Evolutionary conservation across 1,140 invertebrate species (phyloP).

Genomic region (roundworm (Caenorhabditis elegans)): DNA sequence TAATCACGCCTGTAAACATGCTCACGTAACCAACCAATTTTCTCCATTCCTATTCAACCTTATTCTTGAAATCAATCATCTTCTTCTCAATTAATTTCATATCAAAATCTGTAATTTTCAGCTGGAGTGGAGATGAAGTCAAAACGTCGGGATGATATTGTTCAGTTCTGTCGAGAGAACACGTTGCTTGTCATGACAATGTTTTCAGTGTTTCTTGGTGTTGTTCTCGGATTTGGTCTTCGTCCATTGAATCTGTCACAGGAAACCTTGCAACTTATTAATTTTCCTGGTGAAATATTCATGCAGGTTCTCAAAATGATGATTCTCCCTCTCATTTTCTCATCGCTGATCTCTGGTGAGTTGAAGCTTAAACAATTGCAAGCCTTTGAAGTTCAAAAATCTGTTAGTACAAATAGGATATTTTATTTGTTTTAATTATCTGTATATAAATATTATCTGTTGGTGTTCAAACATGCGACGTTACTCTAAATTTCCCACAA

Average conservation of each 20-base stretch:
- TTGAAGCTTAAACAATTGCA: neutral
- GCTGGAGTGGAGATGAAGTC: slow-evolving; percentile 17
- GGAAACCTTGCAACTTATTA: slow-evolving; percentile 58
- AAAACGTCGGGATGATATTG: neutral
- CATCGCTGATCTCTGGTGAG: slow-evolving; percentile 50
- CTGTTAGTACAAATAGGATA: neutral
- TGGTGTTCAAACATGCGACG: no score
- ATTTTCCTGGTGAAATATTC: slow-evolving; percentile 57
- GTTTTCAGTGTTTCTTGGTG: slow-evolving; percentile 56
- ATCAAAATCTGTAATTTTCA: neutral
- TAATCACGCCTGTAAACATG: slow-evolving; percentile 25
- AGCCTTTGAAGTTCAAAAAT: neutral
- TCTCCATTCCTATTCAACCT: neutral
- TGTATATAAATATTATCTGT: no score
- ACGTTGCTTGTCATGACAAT: slow-evolving; percentile 62
- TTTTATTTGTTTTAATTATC: neutral
- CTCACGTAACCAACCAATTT: slow-evolving; percentile 6
- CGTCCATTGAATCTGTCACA: slow-evolving; percentile 52
- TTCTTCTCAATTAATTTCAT: neutral
- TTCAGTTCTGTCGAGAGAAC: slow-evolving; percentile 54
- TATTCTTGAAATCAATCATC: slow-evolving; percentile 21
- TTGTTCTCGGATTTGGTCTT: slow-evolving; percentile 57
- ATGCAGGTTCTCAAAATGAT: slow-evolving; percentile 43
- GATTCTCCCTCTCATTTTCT: slow-evolving; percentile 51
- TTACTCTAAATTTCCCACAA: no score